Percentiles rank a stretch among this genome's conserved stretches.
Evolutionary conservation across 2,113 vertebrate genomes (phyloP).

Genomic region (Gila orcuttii): DNA sequence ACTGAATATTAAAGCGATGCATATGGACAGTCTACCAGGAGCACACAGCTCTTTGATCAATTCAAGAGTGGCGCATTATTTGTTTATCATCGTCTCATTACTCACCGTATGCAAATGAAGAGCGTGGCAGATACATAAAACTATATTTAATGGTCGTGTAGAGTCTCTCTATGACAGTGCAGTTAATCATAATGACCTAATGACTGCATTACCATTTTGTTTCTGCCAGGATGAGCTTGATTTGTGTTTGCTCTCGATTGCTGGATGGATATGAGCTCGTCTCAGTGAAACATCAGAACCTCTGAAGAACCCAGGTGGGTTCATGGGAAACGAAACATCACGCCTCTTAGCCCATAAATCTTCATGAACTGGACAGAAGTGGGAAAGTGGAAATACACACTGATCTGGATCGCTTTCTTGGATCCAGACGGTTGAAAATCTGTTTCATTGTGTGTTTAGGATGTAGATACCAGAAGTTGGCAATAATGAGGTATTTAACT

Average conservation of each 20-base stretch:
- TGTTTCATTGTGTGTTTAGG: background rate
- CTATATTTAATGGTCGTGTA: slow-evolving; percentile 49
- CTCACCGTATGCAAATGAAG: slow-evolving; percentile 56
- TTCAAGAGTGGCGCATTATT: slow-evolving; percentile 46
- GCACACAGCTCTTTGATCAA: slow-evolving; percentile 36
- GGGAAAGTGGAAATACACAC: background rate
- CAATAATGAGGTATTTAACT: background rate
- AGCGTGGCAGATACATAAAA: slow-evolving; percentile 40
- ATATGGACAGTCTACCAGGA: slow-evolving; percentile 7
- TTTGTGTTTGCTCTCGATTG: slow-evolving; percentile 38
- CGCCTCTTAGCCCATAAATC: slow-evolving; percentile 32
- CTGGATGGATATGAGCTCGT: slow-evolving; percentile 44
- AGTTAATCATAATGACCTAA: slow-evolving; percentile 53
- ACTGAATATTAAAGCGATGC: slow-evolving; percentile 37
- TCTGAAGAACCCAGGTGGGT: slow-evolving; percentile 23
- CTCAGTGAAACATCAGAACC: slow-evolving; percentile 27
- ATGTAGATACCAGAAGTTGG: background rate
- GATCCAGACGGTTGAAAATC: background rate
- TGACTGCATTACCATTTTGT: slow-evolving; percentile 50
- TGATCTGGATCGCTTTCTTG: background rate
- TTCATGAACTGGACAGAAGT: slow-evolving; percentile 16
- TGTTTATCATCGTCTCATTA: slow-evolving; percentile 56
- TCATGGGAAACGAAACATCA: slow-evolving; percentile 15
- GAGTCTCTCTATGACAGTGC: slow-evolving; percentile 42
- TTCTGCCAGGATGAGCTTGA: slow-evolving; percentile 40